Conservation (phyloP, 1,140 invertebrate species). For the Drosophila navojoa region DNA sequence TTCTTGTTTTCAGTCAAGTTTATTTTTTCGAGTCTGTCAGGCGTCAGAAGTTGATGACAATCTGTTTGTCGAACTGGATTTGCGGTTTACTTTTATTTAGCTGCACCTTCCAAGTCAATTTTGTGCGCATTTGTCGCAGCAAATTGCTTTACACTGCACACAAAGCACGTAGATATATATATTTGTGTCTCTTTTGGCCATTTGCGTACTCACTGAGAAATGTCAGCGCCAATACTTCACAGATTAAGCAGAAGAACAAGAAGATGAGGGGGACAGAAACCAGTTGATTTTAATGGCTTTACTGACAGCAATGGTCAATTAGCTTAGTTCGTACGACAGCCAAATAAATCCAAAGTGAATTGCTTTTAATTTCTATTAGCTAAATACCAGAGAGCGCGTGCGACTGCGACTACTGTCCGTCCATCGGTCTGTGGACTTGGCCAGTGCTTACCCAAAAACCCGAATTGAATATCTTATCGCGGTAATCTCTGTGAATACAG, state of each 20-base stretch:
- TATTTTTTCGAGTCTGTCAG: constrained; percentile 12
- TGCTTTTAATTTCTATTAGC: constrained; percentile 16
- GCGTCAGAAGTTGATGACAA: constrained; percentile 36
- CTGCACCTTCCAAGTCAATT: constrained; percentile 46
- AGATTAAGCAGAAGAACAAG: neutral
- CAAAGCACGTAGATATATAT: constrained; percentile 7
- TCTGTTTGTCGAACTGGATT: constrained; percentile 36
- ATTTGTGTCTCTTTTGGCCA: constrained; percentile 28
- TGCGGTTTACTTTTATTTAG: constrained; percentile 8
- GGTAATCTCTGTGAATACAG: constrained; percentile 1
- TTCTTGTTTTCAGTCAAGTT: constrained; percentile 37
- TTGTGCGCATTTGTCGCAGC: constrained; percentile 35
- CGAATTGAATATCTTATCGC: constrained; percentile 11
- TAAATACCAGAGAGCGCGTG: neutral
- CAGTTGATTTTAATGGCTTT: constrained; percentile 49
- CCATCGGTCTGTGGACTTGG: neutral
- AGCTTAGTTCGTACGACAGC: constrained; percentile 57
- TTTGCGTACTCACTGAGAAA: constrained; percentile 7
- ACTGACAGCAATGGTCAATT: constrained; percentile 68
- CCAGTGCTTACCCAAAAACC: constrained; percentile 6
- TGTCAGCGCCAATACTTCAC: constrained; percentile 7
- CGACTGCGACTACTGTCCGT: neutral
- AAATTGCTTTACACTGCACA: constrained; percentile 27
- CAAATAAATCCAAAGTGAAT: constrained; percentile 33
- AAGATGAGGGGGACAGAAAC: constrained; percentile 26